phyloP scores from a whole-genome alignment of 1,140 invertebrate genomes.

The Drosophila auraria region DNA sequence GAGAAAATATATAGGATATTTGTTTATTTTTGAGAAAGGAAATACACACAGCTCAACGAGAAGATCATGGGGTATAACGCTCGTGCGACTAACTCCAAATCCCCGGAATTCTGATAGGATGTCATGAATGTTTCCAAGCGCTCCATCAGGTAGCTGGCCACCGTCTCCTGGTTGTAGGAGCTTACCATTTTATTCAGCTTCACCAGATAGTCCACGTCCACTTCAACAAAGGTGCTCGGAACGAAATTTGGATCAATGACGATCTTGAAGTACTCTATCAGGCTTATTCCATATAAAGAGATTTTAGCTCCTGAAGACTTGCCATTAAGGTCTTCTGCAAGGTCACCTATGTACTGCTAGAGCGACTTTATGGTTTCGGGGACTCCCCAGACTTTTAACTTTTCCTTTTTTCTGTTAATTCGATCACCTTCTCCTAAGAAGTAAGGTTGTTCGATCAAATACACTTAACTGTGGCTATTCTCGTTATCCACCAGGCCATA shows the following conservation, averaged over 20 bases:
- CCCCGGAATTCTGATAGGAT: not conserved
- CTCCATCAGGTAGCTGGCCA: not conserved
- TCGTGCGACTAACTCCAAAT: too few relatives aligned
- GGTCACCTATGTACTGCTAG: rapidly evolving
- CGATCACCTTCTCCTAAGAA: too few relatives aligned
- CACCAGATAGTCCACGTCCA: not conserved
- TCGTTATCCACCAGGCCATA: not conserved
- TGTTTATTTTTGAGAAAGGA: not conserved
- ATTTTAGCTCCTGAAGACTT: not conserved
- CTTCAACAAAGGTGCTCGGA: not conserved
- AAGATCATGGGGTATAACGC: not conserved
- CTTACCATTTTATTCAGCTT: not conserved
- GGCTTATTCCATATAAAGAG: not conserved
- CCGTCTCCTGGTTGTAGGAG: not conserved
- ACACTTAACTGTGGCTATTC: not conserved
- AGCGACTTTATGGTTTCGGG: not conserved
- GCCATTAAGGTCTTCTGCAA: too few relatives aligned
- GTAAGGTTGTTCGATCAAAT: not conserved
- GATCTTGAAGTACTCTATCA: not conserved
- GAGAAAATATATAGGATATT: too few relatives aligned
- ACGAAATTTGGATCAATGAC: not conserved
- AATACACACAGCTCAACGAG: not conserved
- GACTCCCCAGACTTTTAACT: not conserved
- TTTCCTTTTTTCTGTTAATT: too few relatives aligned
- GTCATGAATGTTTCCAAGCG: not conserved